Conservation (phyloP, 2,113 vertebrate genomes). For the Channa maculata region DNA sequence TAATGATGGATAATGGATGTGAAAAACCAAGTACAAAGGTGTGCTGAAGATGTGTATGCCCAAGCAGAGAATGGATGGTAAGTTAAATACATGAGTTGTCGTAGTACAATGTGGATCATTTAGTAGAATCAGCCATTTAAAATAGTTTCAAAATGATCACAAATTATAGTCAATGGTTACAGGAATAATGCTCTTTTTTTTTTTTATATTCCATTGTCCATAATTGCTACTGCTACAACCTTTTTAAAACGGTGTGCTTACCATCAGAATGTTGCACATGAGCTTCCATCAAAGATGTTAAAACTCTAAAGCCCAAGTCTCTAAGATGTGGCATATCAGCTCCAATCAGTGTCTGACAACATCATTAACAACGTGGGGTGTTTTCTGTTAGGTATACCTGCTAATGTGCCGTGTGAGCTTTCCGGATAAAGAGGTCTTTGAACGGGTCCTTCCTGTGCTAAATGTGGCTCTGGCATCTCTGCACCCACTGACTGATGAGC, state of each 20-base stretch:
- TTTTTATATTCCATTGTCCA: too few relatives aligned
- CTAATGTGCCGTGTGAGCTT: constrained; percentile 96
- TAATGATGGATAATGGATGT: constrained; percentile 30
- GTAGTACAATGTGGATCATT: not conserved
- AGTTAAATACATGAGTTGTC: not conserved
- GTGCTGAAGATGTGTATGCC: constrained; percentile 1
- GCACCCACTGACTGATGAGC: constrained; percentile 96
- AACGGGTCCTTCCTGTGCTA: constrained; percentile 90
- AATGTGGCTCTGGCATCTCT: constrained; percentile 95
- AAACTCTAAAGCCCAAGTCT: too few relatives aligned
- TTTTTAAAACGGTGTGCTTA: too few relatives aligned
- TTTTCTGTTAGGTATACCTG: constrained; percentile 86
- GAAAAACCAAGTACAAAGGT: not conserved
- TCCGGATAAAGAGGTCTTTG: constrained; percentile 90
- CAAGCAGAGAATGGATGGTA: not conserved
- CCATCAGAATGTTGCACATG: too few relatives aligned
- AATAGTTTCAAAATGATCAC: not conserved
- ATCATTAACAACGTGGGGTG: too few relatives aligned
- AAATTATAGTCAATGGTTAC: too few relatives aligned
- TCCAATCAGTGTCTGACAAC: too few relatives aligned
- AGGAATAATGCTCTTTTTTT: too few relatives aligned
- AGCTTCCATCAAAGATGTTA: too few relatives aligned
- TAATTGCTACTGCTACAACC: too few relatives aligned
- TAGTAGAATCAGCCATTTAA: not conserved
- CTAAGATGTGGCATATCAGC: too few relatives aligned